Base-by-base conservation (phyloP, 1,140 invertebrate species). In the Pseudomyrmex gracilis region DNA sequence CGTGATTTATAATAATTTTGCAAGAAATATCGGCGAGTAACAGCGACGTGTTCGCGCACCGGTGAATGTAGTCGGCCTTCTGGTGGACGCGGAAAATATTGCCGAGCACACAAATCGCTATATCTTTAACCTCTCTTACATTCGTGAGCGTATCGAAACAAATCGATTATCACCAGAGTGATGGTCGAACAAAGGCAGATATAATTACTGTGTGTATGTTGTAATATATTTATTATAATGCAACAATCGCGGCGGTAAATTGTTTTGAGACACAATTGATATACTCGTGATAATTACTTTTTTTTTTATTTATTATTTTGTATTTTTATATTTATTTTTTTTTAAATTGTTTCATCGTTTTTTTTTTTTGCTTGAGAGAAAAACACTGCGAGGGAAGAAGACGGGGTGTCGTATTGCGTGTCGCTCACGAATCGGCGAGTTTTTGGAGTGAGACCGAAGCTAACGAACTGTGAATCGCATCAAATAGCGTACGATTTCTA, bases 1-100 rank as follows among this genome's bases (percentile, higher is more conserved):
- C 34, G 17, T 34, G 34, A 10, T 66, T 13, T 66, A 20, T 43
- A 5, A 34, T 61, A 15, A 61, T 66, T 76, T 76, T 24, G 49
- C 24, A 77, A 24, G 53, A 70, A 80, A 80, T 34, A 49, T 80
- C 34, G 57, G 10, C 24, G 47, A 13, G 34, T 34, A n/a, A 24
- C 67, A 3, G 61, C 53, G 43, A 78, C 34, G 45, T 17, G 49
- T 34, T 5, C 5, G 13, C 12, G 17, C 12, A 49, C 20, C 78
- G 86, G 91, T 92, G 92, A 92, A 92, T 92, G 92, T 92, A 91
- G 92, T 92, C 86, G 91, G 87, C 92, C 92, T 92, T 92, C 91
- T 87, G 82, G 8, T 70, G 43, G 20, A 53, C 51, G 58, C 63
- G 73, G 45, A 68, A 71, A 73, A 51, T 68, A 22, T 58, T 47